A percentile compares a stretch with the other conserved stretches of the same genome.
phyloP scores from a whole-genome alignment of 2,797 vertebrate species.

The Peromyscus attwateri region DNA sequence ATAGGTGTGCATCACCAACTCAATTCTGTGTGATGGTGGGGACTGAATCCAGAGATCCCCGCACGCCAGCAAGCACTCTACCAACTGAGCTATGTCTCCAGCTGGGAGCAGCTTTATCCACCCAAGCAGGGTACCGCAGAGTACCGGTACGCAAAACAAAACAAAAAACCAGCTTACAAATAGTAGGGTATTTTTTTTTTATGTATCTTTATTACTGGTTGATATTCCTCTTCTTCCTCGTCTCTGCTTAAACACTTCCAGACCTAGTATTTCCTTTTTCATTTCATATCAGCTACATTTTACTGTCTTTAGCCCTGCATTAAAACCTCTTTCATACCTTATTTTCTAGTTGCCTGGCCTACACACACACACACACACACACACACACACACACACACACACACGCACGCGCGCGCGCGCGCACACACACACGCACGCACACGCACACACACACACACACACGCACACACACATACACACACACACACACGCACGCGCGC shows the following conservation, averaged over 20 bases:
- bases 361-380: no score
- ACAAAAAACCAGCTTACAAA: not conserved
- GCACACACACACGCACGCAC: no score
- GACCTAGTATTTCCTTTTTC: no score
- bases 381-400: no score
- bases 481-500: no score
- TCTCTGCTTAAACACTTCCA: not conserved
- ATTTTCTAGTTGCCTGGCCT: no score
- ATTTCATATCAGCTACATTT: not conserved
- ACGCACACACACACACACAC: no score
- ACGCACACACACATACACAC: no score
- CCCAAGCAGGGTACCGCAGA: not conserved
- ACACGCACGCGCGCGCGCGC: no score
- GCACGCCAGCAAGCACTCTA: not conserved
- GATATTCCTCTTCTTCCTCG: not conserved
- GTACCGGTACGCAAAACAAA: not conserved
- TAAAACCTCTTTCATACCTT: not conserved
- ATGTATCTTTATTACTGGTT: not conserved
- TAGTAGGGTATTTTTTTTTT: not conserved
- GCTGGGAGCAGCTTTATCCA: not conserved
- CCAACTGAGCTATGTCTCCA: not conserved
- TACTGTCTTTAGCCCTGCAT: not conserved
- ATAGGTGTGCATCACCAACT: not conserved
- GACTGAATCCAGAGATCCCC: not conserved
- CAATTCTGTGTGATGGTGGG: not conserved